Evolutionary conservation across 2,797 vertebrate genomes (phyloP).

Genomic region (Rhynchonycteris naso): DNA sequence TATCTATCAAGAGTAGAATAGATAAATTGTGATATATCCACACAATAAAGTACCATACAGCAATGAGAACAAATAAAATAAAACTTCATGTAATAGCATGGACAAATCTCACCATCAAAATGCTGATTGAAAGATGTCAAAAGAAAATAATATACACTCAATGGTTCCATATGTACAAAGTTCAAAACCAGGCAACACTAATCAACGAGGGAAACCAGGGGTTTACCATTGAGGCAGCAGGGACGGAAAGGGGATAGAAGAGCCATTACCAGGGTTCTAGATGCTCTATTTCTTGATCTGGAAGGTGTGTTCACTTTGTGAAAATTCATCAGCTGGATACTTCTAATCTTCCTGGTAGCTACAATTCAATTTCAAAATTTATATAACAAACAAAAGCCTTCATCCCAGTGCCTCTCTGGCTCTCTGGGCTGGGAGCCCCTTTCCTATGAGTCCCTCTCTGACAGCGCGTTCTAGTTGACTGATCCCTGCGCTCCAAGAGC

Average conservation of each 20-base stretch:
- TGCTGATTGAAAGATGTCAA: not conserved
- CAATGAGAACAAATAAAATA: not conserved
- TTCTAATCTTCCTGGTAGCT: not conserved
- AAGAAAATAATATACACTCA: not conserved
- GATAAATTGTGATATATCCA: not conserved
- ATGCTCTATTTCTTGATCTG: not conserved
- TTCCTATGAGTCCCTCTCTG: not conserved
- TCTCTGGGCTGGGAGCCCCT: not conserved
- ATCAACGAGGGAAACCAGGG: not conserved
- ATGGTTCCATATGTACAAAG: not conserved
- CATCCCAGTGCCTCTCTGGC: not conserved
- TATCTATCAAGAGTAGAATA: not conserved
- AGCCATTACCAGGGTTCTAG: not conserved
- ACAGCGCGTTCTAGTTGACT: not conserved
- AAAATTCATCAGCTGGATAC: not conserved
- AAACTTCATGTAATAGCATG: not conserved
- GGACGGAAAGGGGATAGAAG: not conserved
- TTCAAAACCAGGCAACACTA: not conserved
- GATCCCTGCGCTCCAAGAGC: fast-evolving
- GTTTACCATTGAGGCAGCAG: not conserved
- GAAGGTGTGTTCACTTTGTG: not conserved
- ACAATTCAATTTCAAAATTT: not conserved
- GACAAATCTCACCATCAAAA: not conserved
- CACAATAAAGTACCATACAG: not conserved
- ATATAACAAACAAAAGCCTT: not conserved